phyloP scores from a whole-genome alignment of 2,113 vertebrate genomes.

The Poicephalus gulielmi region DNA sequence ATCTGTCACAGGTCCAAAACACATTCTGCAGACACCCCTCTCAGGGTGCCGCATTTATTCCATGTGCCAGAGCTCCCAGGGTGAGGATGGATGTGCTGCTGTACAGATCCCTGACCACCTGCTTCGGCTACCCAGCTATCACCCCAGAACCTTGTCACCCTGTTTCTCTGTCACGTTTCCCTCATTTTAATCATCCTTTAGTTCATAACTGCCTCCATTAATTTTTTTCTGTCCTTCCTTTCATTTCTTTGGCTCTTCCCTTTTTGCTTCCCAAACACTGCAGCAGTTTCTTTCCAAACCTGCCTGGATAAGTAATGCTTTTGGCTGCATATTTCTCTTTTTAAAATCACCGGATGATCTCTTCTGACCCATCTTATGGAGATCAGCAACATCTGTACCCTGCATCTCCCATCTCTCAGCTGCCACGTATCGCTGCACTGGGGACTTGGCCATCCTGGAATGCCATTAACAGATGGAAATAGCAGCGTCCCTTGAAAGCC shows the following conservation, averaged over 20 bases:
- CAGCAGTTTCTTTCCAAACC: slow-evolving; percentile 25
- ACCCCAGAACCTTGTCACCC: neutral
- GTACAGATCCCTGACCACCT: neutral
- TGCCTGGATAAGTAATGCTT: neutral
- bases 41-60: neutral
- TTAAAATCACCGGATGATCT: neutral
- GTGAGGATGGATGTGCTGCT: neutral
- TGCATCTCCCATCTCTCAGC: slow-evolving; percentile 54
- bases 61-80: neutral
- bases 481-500: slow-evolving; percentile 74
- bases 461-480: slow-evolving; percentile 77
- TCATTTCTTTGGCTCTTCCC: neutral
- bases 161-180: neutral
- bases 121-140: neutral
- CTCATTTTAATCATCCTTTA: slow-evolving; percentile 1
- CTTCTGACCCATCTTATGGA: slow-evolving; percentile 57
- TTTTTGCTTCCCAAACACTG: neutral
- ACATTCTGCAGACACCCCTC: fast-evolving
- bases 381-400: slow-evolving; percentile 55
- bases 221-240: neutral
- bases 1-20: neutral
- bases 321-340: neutral
- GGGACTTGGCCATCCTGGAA: slow-evolving; percentile 60
- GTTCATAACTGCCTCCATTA: neutral
- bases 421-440: slow-evolving; percentile 2